These are phyloP conservation scores for Cavia aperea DNA, from an alignment of 2,113 vertebrate species.

Conservation along the genomic window DNA sequence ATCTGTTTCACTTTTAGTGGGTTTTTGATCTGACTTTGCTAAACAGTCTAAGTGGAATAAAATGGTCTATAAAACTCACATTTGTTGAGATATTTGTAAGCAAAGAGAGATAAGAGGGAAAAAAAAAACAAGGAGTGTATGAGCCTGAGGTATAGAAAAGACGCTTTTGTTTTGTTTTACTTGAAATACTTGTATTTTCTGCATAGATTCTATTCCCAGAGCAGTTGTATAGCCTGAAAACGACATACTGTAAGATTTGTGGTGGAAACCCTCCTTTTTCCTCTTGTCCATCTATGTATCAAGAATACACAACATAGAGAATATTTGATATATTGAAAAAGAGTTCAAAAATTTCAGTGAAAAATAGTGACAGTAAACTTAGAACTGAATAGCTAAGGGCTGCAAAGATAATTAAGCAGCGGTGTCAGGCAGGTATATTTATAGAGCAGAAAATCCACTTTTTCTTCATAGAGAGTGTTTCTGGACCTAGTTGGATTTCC, in stretches of 20 bases:
- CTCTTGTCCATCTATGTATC: not conserved
- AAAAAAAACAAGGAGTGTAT: not conserved
- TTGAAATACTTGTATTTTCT: constrained; percentile 17
- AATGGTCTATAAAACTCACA: not conserved
- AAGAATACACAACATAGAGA: constrained; percentile 2
- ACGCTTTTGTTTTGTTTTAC: not conserved
- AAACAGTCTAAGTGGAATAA: not conserved
- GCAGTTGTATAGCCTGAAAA: constrained; percentile 1
- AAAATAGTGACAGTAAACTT: not conserved
- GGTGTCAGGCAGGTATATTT: not conserved
- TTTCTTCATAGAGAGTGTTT: constrained; percentile 27
- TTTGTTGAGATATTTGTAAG: constrained; percentile 38
- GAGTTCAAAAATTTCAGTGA: not conserved
- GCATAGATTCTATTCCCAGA: not conserved
- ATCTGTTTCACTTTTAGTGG: constrained; percentile 27
- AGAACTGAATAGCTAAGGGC: not conserved
- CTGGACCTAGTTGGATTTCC: constrained; percentile 43
- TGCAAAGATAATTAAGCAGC: constrained; percentile 4
- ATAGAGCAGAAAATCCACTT: not conserved
- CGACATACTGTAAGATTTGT: constrained; percentile 1
- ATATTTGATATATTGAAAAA: constrained; percentile 32
- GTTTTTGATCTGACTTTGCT: not conserved
- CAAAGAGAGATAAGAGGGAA: not conserved
- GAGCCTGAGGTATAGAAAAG: not conserved
- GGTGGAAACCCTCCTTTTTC: not conserved